Evolutionary conservation across 2,113 vertebrate species (phyloP).

Genomic region (Megaceryle maxima): DNA sequence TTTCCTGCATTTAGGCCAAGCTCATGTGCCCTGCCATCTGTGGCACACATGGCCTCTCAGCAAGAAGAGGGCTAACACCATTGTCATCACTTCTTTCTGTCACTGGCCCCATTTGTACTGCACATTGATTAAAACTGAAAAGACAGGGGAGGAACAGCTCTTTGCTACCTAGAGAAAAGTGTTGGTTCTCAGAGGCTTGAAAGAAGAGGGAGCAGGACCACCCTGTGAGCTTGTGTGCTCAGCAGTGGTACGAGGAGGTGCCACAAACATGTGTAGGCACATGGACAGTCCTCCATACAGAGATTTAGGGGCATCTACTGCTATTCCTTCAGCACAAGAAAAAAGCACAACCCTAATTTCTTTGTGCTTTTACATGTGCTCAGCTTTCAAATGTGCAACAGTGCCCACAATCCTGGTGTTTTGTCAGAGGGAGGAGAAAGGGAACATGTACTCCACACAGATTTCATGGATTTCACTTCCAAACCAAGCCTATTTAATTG

Average conservation of each 20-base stretch:
- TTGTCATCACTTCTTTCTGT: background rate
- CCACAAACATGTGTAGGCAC: background rate
- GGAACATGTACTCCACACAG: background rate
- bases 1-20: background rate
- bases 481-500: slow-evolving; percentile 41
- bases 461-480: background rate
- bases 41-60: accelerated
- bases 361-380: accelerated
- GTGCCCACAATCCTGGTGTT: background rate
- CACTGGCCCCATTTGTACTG: background rate
- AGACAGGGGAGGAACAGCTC: background rate
- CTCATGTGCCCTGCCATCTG: background rate
- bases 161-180: background rate
- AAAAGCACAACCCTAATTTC: background rate
- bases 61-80: background rate
- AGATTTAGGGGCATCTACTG: background rate
- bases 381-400: background rate
- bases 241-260: background rate
- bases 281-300: background rate
- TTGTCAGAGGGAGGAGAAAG: background rate
- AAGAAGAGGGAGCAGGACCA: background rate
- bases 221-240: background rate
- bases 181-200: background rate
- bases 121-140: accelerated
- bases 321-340: background rate